A percentile compares a stretch with the other conserved stretches of the same genome.
Conservation (phyloP, 2,797 vertebrate genomes). For the Calcarius lapponicus region DNA sequence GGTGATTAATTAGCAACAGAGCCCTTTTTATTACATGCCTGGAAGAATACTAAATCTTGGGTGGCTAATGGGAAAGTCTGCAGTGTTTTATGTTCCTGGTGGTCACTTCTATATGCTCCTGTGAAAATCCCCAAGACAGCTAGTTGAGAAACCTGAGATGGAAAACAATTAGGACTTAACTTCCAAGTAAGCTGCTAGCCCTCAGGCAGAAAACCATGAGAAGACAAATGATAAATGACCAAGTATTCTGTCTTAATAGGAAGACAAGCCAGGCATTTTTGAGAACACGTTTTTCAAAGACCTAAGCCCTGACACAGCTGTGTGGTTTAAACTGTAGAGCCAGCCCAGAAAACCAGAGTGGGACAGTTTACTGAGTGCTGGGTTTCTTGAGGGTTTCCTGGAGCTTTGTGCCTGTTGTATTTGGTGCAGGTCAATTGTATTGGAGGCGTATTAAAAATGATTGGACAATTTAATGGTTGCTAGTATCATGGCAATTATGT, state of each 20-base stretch:
- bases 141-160: not conserved
- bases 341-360: not conserved
- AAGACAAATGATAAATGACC: slow-evolving; percentile 33
- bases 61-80: not conserved
- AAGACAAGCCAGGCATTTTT: slow-evolving; percentile 39
- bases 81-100: not conserved
- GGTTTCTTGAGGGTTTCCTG: not conserved
- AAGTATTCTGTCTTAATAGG: slow-evolving; percentile 19
- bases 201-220: slow-evolving; percentile 17
- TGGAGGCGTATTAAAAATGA: not conserved
- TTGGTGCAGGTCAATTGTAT: not conserved
- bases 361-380: not conserved
- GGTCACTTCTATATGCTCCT: not conserved
- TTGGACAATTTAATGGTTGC: not conserved
- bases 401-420: not conserved
- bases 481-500: not conserved
- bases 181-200: not conserved
- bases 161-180: not conserved
- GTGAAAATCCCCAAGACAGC: not conserved
- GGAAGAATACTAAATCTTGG: slow-evolving; percentile 3
- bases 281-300: not conserved
- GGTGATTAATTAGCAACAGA: slow-evolving; percentile 58
- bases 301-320: not conserved
- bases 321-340: not conserved
- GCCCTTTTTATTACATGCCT: not conserved